These are phyloP conservation scores for Troilus luridus DNA, from an alignment of 2,888 invertebrate genomes.

Conservation along the genomic window DNA sequence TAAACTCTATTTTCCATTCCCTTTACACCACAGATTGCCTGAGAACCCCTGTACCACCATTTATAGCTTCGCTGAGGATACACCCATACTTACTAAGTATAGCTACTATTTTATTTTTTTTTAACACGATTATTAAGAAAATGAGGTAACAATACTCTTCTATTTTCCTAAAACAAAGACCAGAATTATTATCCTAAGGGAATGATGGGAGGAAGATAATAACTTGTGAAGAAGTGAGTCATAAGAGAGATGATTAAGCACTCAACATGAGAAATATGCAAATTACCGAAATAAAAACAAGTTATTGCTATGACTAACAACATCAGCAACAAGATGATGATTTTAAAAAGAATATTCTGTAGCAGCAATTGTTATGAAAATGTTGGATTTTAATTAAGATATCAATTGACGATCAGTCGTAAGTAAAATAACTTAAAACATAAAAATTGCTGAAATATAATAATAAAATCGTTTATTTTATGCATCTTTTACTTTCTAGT, in stretches of 20 bases:
- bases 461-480: too few species aligned
- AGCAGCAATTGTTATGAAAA: not conserved
- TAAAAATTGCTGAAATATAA: too few species aligned
- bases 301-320: not conserved
- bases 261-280: slow-evolving; percentile 11
- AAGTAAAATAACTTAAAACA: too few species aligned
- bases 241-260: not conserved
- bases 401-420: not conserved
- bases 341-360: not conserved
- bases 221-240: not conserved
- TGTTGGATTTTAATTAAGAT: not conserved
- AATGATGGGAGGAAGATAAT: not conserved
- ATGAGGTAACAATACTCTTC: not conserved
- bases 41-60: too few species aligned
- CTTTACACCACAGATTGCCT: too few species aligned
- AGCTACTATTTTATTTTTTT: too few species aligned
- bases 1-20: too few species aligned
- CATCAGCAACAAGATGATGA: not conserved
- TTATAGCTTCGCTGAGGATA: too few species aligned
- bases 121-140: not conserved
- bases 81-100: too few species aligned
- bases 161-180: not conserved
- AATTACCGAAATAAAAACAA: slow-evolving; percentile 16
- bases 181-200: not conserved
- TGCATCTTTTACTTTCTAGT: too few species aligned